Evolutionary conservation across 2,888 invertebrate genomes (phyloP).

Genomic region (Tryphoninae sp.): DNA sequence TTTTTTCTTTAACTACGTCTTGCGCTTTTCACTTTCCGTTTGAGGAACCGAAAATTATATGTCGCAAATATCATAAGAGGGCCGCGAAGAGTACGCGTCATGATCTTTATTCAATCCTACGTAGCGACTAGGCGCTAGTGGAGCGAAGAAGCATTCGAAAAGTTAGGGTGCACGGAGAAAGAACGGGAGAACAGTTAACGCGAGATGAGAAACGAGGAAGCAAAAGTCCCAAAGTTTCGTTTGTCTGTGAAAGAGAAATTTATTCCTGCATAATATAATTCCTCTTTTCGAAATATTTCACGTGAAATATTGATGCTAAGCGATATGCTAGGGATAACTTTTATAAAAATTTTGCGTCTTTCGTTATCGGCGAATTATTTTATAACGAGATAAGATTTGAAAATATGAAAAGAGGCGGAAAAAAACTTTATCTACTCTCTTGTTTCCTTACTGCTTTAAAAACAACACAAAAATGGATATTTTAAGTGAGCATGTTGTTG

Average conservation of each 20-base stretch:
- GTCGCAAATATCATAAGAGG: conserved; percentile 6
- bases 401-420: too few relatives aligned
- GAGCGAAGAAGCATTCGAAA: conserved; percentile 12
- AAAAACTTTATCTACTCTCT: too few relatives aligned
- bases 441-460: too few relatives aligned
- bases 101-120: conserved; percentile 49
- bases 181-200: conserved; percentile 10
- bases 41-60: background rate
- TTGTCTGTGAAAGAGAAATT: background rate
- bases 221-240: conserved; percentile 24
- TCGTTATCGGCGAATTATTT: too few relatives aligned
- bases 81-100: conserved; percentile 16
- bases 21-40: background rate
- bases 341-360: too few relatives aligned
- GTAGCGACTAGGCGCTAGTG: conserved; percentile 13
- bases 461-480: too few relatives aligned
- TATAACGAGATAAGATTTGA: too few relatives aligned
- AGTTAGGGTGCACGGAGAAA: conserved; percentile 22
- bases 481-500: too few relatives aligned
- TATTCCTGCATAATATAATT: background rate
- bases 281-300: too few relatives aligned
- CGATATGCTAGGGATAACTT: too few relatives aligned
- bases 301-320: too few relatives aligned
- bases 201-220: conserved; percentile 19
- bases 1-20: background rate